Evolutionary conservation across 2,888 invertebrate species (phyloP).

Genomic region (Andrena trimmerana): DNA sequence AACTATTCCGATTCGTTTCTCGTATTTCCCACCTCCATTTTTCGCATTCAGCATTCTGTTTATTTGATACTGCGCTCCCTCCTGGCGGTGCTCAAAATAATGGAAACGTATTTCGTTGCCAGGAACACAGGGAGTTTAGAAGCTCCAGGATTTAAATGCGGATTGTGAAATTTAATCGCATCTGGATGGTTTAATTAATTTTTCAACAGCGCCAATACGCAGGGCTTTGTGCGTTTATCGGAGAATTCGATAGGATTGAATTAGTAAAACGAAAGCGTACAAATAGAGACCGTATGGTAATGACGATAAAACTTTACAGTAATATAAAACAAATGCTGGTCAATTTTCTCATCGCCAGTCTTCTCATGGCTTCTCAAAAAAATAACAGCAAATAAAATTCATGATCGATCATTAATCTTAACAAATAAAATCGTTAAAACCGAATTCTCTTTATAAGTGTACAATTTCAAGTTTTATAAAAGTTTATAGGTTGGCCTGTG

Average conservation of each 20-base stretch:
- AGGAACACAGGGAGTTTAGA: not conserved
- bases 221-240: constrained; percentile 26
- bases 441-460: no score
- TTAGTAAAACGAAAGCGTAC: not conserved
- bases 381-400: no score
- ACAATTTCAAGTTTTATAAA: no score
- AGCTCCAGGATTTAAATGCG: constrained; percentile 19
- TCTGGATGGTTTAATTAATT: constrained; percentile 35
- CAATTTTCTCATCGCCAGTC: not conserved
- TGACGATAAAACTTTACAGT: not conserved
- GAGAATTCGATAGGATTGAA: constrained; percentile 16
- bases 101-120: constrained; percentile 12
- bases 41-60: constrained; percentile 6
- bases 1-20: constrained; percentile 9
- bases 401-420: no score
- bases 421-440: no score
- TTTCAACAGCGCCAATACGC: constrained; percentile 2
- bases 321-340: not conserved
- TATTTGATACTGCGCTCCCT: not conserved
- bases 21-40: not conserved
- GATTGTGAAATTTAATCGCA: constrained; percentile 32
- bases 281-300: constrained; percentile 1
- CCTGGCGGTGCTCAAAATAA: not conserved
- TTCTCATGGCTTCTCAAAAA: no score
- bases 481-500: no score